phyloP scores from a whole-genome alignment of 2,888 invertebrate species.

The Drosophila borborema region DNA sequence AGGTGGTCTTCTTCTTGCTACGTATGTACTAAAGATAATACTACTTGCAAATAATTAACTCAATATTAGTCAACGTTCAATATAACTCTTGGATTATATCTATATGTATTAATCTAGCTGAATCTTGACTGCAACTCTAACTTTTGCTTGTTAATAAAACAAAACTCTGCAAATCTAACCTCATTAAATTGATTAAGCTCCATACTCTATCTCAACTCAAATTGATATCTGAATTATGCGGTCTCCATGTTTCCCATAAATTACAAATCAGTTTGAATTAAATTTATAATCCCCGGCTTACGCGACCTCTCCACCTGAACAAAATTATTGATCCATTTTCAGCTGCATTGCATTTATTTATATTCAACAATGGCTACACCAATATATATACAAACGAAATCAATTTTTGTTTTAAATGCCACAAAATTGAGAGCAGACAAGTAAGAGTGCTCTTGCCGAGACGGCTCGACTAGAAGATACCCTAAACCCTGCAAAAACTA shows the following conservation, averaged over 20 bases:
- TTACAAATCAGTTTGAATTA: slow-evolving; percentile 23
- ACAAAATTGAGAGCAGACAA: background rate
- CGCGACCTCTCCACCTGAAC: background rate
- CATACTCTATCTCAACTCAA: background rate
- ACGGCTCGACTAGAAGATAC: background rate
- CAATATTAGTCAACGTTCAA: too few species aligned
- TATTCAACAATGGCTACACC: background rate
- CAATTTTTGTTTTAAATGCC: background rate
- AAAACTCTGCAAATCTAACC: background rate
- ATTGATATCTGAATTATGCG: background rate
- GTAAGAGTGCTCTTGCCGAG: background rate
- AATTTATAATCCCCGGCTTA: slow-evolving; percentile 4
- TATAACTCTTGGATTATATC: background rate
- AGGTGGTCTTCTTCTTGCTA: background rate
- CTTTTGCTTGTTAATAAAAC: too few species aligned
- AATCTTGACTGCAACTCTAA: background rate
- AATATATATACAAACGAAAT: background rate
- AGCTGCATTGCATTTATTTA: background rate
- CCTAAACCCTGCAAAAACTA: too few species aligned
- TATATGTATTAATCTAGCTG: background rate
- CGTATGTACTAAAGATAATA: too few species aligned
- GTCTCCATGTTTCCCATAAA: slow-evolving; percentile 1
- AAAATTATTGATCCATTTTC: slow-evolving; percentile 22
- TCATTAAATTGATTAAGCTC: background rate
- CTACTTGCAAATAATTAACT: too few species aligned